These are phyloP conservation scores for Sinonovacula constricta DNA, from an alignment of 1,140 invertebrate genomes.

Conservation along the genomic window DNA sequence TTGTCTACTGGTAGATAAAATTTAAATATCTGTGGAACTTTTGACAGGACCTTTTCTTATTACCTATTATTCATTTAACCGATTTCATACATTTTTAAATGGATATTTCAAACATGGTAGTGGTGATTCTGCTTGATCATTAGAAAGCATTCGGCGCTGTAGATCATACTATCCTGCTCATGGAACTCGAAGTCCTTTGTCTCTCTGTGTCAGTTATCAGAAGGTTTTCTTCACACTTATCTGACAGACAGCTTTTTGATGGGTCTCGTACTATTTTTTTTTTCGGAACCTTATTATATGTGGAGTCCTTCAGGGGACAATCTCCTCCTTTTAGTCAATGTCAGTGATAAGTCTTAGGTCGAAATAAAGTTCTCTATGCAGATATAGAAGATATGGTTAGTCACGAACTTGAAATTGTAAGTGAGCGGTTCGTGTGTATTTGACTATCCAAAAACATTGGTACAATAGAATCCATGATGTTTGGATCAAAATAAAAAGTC, in stretches of 20 bases:
- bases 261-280: neutral
- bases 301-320: conserved; percentile 30
- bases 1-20: too few species aligned
- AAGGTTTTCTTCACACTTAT: conserved; percentile 18
- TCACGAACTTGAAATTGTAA: conserved; percentile 20
- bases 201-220: neutral
- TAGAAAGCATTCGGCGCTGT: conserved; percentile 23
- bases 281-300: neutral
- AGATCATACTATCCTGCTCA: conserved; percentile 12
- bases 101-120: conserved; percentile 2
- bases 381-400: conserved; percentile 13
- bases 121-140: conserved; percentile 24
- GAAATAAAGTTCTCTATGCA: conserved; percentile 21
- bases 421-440: conserved; percentile 22
- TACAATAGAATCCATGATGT: conserved; percentile 32
- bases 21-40: too few species aligned
- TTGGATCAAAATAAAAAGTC: conserved; percentile 12
- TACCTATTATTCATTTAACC: conserved; percentile 18
- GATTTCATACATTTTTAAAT: conserved; percentile 22
- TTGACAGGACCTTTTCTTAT: too few species aligned
- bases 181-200: conserved; percentile 9
- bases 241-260: conserved; percentile 26
- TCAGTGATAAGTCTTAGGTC: conserved; percentile 21
- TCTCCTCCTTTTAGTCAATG: conserved; percentile 27
- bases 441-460: conserved; percentile 18